phyloP scores from a whole-genome alignment of 2,888 invertebrate genomes.

The Diloba caeruleocephala region DNA sequence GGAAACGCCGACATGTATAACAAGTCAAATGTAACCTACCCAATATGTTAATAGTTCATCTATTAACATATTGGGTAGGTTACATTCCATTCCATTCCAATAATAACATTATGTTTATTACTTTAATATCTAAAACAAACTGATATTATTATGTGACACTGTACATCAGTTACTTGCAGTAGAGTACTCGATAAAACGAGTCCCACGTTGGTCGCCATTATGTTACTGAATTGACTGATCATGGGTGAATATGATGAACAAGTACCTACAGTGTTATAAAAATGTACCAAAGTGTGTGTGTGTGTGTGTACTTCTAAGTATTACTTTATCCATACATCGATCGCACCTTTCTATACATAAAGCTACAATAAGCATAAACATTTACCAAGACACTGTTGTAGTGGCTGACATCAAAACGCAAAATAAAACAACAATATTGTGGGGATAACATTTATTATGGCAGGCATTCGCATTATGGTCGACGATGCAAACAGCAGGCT shows the following conservation, averaged over 20 bases:
- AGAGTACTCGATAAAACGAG: conserved; percentile 8
- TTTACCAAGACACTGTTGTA: conserved; percentile 39
- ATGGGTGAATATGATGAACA: conserved; percentile 41
- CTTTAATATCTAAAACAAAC: too few relatives aligned
- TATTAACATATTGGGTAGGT: too few relatives aligned
- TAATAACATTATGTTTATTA: too few relatives aligned
- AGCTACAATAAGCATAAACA: conserved; percentile 61
- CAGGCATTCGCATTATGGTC: conserved; percentile 67
- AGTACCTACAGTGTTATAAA: conserved; percentile 28
- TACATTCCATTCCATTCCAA: too few relatives aligned
- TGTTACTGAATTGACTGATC: conserved; percentile 44
- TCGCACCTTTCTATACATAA: conserved; percentile 46
- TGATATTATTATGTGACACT: too few relatives aligned
- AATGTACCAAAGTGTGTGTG: conserved; percentile 48
- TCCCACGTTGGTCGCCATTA: conserved; percentile 55
- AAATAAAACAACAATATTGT: conserved; percentile 84
- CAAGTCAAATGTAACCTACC: too few relatives aligned
- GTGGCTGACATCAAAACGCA: conserved; percentile 69
- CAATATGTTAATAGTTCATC: too few relatives aligned
- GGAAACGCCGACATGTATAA: too few relatives aligned
- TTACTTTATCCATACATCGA: conserved; percentile 57
- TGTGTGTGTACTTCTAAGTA: too few relatives aligned
- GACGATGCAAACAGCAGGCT: conserved; percentile 68
- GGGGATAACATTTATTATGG: conserved; percentile 82
- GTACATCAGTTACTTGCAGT: too few relatives aligned